Evolutionary conservation across 2,888 invertebrate genomes (phyloP).

Genomic region (Bibio marci): DNA sequence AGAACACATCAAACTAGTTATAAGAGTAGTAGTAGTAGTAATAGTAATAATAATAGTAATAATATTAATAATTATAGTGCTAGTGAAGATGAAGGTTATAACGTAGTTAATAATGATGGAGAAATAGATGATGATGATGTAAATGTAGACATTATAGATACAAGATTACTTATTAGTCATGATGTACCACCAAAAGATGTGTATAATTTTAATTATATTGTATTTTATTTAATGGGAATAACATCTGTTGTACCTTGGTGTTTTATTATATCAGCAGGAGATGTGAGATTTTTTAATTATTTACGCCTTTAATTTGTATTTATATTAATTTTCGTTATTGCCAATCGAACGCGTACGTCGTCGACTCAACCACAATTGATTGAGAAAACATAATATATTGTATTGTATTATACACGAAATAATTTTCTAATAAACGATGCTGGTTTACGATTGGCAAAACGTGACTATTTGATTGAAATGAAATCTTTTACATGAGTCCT

Average conservation of each 20-base stretch:
- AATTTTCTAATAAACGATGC: too few relatives aligned
- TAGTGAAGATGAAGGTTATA: constrained; percentile 30
- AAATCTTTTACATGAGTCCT: too few relatives aligned
- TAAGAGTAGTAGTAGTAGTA: too few relatives aligned
- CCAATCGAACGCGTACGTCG: not conserved
- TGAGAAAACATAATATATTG: not conserved
- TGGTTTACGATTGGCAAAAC: too few relatives aligned
- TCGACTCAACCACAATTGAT: not conserved
- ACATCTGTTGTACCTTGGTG: constrained; percentile 88
- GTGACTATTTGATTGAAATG: too few relatives aligned
- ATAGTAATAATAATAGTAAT: too few relatives aligned
- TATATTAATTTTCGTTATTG: not conserved
- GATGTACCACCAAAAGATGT: constrained; percentile 34
- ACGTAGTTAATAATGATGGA: constrained; percentile 24
- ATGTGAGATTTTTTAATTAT: constrained; percentile 64
- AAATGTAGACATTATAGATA: constrained; percentile 23
- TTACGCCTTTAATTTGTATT: too few relatives aligned
- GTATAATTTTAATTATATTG: constrained; percentile 58
- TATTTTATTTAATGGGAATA: constrained; percentile 80
- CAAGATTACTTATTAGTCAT: constrained; percentile 19
- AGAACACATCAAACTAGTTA: too few relatives aligned
- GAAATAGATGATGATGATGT: constrained; percentile 21
- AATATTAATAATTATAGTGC: too few relatives aligned
- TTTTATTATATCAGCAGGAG: constrained; percentile 87
- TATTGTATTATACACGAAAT: too few relatives aligned